phyloP scores from a whole-genome alignment of 2,888 invertebrate species.

The Drosophila subsilvestris region DNA sequence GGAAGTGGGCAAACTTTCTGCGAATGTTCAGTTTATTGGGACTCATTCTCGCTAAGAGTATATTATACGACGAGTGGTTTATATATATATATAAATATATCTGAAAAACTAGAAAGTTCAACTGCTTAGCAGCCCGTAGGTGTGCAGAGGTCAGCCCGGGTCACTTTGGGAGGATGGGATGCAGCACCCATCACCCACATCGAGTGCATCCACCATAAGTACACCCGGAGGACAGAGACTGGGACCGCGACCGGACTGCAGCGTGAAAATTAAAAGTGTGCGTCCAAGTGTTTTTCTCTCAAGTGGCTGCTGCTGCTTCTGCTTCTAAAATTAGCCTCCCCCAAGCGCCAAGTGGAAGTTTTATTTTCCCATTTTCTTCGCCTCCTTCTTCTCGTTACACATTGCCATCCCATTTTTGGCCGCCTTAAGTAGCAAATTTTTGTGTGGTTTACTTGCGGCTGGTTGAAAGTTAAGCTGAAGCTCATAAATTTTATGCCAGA shows the following conservation, averaged over 20 bases:
- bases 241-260: constrained; percentile 16
- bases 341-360: constrained; percentile 30
- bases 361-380: constrained; percentile 22
- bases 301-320: constrained; percentile 42
- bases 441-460: constrained; percentile 29
- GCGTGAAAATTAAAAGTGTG: constrained; percentile 34
- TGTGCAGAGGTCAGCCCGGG: constrained; percentile 5
- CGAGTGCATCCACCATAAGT: constrained; percentile 11
- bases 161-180: constrained; percentile 20
- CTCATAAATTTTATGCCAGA: constrained; percentile 63
- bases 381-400: background rate
- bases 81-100: too few relatives aligned
- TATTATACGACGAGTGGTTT: background rate
- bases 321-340: constrained; percentile 52
- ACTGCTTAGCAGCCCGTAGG: constrained; percentile 6
- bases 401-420: constrained; percentile 9
- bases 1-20: constrained; percentile 17
- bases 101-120: background rate
- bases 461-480: constrained; percentile 42
- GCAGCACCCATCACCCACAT: background rate
- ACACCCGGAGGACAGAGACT: constrained; percentile 16
- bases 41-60: background rate
- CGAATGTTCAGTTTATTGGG: constrained; percentile 40
- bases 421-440: constrained; percentile 30
- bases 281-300: constrained; percentile 40